phyloP scores from a whole-genome alignment of 2,888 invertebrate genomes.

The Ceriagrion tenellum region DNA sequence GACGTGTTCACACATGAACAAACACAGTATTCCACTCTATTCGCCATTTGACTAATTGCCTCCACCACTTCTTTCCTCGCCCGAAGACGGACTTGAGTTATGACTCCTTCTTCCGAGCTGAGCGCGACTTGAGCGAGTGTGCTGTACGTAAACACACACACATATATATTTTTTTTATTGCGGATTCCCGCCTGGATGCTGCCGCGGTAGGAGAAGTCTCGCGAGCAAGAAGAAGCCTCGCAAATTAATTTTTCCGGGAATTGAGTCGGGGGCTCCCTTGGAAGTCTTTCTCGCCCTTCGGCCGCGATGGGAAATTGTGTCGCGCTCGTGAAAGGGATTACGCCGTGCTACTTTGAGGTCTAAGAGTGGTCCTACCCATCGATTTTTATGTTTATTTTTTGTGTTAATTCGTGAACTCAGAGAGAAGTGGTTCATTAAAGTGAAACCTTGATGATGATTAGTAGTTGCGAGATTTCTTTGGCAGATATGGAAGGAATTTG shows the following conservation, averaged over 20 bases:
- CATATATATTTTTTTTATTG: not conserved
- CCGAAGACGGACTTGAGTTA: not conserved
- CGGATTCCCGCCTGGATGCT: not conserved
- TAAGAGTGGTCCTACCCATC: too few species aligned
- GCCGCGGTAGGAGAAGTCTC: not conserved
- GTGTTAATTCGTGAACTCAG: too few species aligned
- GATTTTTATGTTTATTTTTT: too few species aligned
- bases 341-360: not conserved
- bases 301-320: not conserved
- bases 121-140: not conserved
- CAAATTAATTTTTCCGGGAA: not conserved
- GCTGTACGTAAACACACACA: too few species aligned
- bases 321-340: not conserved
- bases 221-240: not conserved
- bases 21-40: constrained; percentile 63
- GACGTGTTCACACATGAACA: constrained; percentile 26
- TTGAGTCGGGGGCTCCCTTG: not conserved
- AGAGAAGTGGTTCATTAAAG: too few species aligned
- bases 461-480: too few species aligned
- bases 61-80: constrained; percentile 40
- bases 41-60: constrained; percentile 63
- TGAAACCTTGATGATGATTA: too few species aligned
- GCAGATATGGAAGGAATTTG: too few species aligned
- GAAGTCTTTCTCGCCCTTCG: not conserved
- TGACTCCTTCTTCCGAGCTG: not conserved